Evolutionary conservation across 2,113 vertebrate species (phyloP).

Genomic region (Andinoacara biseriatus): DNA sequence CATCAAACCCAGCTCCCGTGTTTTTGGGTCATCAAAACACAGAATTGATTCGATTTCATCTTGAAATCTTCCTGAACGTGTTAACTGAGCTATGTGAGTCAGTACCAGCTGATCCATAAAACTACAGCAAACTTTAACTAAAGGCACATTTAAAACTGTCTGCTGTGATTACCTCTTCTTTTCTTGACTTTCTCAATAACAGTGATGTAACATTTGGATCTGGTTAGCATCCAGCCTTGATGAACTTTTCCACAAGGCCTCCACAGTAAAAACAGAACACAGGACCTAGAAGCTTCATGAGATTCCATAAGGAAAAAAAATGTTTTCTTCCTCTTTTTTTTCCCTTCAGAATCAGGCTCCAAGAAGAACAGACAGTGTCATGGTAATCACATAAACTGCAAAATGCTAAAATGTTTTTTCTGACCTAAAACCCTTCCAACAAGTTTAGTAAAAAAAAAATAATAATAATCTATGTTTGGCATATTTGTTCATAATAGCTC

Average conservation of each 20-base stretch:
- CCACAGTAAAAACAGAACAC: constrained; percentile 34
- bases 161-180: constrained; percentile 18
- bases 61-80: neutral
- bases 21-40: neutral
- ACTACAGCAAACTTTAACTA: constrained; percentile 13
- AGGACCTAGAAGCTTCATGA: constrained; percentile 4
- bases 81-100: neutral
- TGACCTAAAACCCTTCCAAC: neutral
- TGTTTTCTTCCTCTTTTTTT: constrained; percentile 8
- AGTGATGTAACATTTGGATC: constrained; percentile 54
- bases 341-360: constrained; percentile 27
- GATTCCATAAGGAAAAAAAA: constrained; percentile 65
- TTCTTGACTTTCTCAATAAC: constrained; percentile 29
- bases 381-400: constrained; percentile 26
- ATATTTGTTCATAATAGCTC: neutral
- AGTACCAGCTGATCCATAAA: constrained; percentile 4
- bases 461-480: neutral
- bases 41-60: neutral
- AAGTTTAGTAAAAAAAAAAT: constrained; percentile 5
- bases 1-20: neutral
- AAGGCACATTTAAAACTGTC: constrained; percentile 29
- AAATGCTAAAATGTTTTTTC: neutral
- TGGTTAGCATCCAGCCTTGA: constrained; percentile 24
- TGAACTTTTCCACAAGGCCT: constrained; percentile 59
- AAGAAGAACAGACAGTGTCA: constrained; percentile 34